These are phyloP conservation scores for Forpus xanthops DNA, from an alignment of 2,797 vertebrate species.

Conservation along the genomic window DNA sequence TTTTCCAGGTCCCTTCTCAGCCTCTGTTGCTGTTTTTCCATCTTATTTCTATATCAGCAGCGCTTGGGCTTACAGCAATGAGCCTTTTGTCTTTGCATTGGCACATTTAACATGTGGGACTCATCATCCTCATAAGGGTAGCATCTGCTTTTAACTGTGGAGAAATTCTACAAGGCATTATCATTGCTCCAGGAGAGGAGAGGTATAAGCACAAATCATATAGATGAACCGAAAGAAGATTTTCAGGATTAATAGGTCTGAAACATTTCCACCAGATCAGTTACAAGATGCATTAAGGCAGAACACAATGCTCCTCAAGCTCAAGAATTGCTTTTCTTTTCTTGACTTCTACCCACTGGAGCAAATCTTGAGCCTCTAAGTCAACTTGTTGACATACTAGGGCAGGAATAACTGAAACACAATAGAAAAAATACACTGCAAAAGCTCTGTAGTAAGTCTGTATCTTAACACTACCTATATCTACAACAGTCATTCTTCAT, in stretches of 20 bases:
- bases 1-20: neutral
- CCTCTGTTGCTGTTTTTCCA: neutral
- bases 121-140: neutral
- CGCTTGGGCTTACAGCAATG: neutral
- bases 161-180: slow-evolving; percentile 24
- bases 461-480: neutral
- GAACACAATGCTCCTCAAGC: neutral
- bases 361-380: slow-evolving; percentile 82
- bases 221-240: slow-evolving; percentile 22
- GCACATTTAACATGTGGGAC: neutral
- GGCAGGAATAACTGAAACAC: slow-evolving; percentile 64
- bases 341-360: slow-evolving; percentile 80
- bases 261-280: slow-evolving; percentile 29
- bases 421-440: neutral
- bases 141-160: slow-evolving; percentile 24
- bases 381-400: slow-evolving; percentile 84
- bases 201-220: slow-evolving; percentile 7
- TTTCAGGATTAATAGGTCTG: slow-evolving; percentile 46
- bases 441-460: neutral
- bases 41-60: slow-evolving; percentile 3
- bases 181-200: neutral
- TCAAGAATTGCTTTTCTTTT: slow-evolving; percentile 36
- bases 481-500: neutral
- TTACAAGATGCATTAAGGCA: slow-evolving; percentile 50
- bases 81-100: slow-evolving; percentile 35